These are phyloP conservation scores for Nylanderia fulva DNA, from an alignment of 1,140 invertebrate genomes.

Conservation along the genomic window DNA sequence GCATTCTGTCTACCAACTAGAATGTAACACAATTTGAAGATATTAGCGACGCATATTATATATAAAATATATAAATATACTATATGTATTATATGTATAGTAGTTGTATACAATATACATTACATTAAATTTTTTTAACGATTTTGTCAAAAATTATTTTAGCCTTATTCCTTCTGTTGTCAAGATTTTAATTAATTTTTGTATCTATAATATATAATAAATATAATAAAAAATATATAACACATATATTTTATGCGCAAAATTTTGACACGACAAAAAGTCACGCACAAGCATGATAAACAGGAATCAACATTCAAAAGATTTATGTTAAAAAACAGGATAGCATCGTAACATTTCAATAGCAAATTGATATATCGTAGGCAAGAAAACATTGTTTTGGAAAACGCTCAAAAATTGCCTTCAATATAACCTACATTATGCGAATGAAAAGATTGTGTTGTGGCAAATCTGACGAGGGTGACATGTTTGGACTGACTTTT, in stretches of 20 bases:
- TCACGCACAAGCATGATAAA: background rate
- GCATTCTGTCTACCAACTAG: too few relatives aligned
- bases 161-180: too few relatives aligned
- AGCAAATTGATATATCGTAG: constrained; percentile 83
- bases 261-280: background rate
- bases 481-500: constrained; percentile 24
- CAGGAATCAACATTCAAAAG: background rate
- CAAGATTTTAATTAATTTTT: too few relatives aligned
- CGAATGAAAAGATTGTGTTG: constrained; percentile 86
- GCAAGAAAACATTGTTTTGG: constrained; percentile 81
- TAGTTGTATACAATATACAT: too few relatives aligned
- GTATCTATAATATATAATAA: background rate
- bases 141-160: too few relatives aligned
- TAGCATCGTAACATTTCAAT: constrained; percentile 4
- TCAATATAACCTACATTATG: constrained; percentile 81
- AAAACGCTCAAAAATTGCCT: constrained; percentile 69
- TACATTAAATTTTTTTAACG: too few relatives aligned
- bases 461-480: constrained; percentile 82
- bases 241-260: background rate
- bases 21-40: too few relatives aligned
- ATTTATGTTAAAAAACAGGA: background rate
- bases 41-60: too few relatives aligned
- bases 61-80: too few relatives aligned
- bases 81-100: too few relatives aligned
- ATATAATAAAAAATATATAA: background rate